Base-by-base conservation (phyloP, 2,797 vertebrate genomes). In the Alfaro cultratus region DNA sequence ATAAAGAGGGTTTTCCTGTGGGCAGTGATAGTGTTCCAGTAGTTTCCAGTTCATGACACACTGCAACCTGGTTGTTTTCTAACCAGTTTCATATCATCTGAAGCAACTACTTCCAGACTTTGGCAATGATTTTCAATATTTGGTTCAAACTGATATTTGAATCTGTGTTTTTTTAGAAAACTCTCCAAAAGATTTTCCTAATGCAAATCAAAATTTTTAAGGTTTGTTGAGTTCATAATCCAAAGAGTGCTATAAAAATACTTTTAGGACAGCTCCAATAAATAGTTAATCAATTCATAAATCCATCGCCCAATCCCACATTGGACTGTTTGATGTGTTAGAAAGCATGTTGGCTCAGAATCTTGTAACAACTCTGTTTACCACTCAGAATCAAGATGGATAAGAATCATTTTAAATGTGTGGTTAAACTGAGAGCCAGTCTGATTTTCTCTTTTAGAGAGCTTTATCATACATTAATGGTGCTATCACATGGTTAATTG, bases 401-500 rank as follows among this genome's bases (percentile, higher is more conserved):
- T 26, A 70, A 23, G 36, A 67, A 67, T n/a, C 12, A n/a, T 70
- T 43, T 70, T 6, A 70, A 43, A 70, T 45, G 11, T 43, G 11
- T 13, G 7, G 39, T 43, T n/a, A 12, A n/a, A n/a, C 23, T 3
- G 11, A 70, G 39, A 15, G 11, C 39, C 8, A 18, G 21, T 70
- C 39, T n/a, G 67, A n/a, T 43, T n/a, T 70, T 70, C 39, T 70
- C 51, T 36, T 51, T 73, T 49, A 5, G 23, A 75, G 51, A 71
- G 10, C n/a, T 51, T 26, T 55, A 49, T 78, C 47, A 74, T 49
- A 70, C 75, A 73, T 77, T 43, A 46, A 73, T 62, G 62, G 26
- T 71, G 46, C 79, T 68, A 73, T 80, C 53, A 68, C 31, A 49
- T 77, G 51, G 74, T 53, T 76, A 73, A 82, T 80, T 75, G 75